Percentiles rank a stretch among this genome's conserved stretches.
phyloP scores from a whole-genome alignment of 2,797 vertebrate genomes.

The Monodelphis domestica region DNA sequence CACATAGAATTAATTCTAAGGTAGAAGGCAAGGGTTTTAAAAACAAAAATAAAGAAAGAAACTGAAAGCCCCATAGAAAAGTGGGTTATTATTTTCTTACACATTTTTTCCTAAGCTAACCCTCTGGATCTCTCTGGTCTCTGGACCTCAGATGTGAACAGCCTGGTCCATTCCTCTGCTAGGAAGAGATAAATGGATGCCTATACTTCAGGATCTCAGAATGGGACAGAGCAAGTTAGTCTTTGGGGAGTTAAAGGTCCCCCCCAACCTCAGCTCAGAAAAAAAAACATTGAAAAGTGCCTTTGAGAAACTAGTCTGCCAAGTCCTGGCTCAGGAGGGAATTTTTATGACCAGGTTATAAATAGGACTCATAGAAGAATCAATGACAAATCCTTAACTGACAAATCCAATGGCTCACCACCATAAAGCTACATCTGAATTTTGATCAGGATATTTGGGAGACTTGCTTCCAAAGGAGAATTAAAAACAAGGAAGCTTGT shows the following conservation, averaged over 20 bases:
- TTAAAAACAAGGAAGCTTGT: not conserved
- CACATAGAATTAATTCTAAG: no score
- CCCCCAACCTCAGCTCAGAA: not conserved
- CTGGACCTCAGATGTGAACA: not conserved
- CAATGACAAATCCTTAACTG: accelerated
- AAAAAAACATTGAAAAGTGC: not conserved
- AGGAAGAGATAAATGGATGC: not conserved
- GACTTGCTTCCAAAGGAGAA: not conserved
- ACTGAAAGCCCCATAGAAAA: not conserved
- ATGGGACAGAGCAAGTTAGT: not conserved
- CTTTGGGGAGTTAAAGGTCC: not conserved
- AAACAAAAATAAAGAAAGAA: no score
- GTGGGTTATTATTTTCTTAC: not conserved
- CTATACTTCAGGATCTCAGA: not conserved
- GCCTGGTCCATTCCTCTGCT: not conserved
- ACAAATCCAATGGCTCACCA: not conserved
- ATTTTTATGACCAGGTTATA: not conserved
- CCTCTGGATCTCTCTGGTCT: not conserved
- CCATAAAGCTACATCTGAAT: not conserved
- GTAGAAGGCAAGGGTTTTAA: no score
- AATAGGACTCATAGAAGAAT: not conserved
- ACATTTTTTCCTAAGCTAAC: not conserved
- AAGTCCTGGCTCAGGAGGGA: not conserved
- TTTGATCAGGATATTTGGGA: not conserved
- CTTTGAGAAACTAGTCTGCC: not conserved